Evolutionary conservation across 2,797 vertebrate genomes (phyloP).

Genomic region (Bradypodion ventrale): DNA sequence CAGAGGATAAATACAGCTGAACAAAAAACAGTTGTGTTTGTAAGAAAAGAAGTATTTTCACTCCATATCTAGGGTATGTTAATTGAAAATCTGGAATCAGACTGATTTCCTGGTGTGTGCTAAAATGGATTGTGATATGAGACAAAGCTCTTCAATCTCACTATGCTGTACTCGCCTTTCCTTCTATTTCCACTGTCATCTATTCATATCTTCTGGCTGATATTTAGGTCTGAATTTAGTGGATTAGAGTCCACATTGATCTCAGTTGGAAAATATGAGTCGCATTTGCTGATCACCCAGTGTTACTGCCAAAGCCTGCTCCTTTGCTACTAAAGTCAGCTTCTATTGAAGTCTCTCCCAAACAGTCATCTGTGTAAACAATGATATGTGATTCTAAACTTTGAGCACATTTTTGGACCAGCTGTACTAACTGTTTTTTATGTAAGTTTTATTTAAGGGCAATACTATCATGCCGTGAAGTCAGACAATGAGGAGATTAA

Average conservation of each 20-base stretch:
- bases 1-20: slow-evolving; percentile 54
- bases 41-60: slow-evolving; percentile 63
- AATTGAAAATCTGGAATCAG: slow-evolving; percentile 73
- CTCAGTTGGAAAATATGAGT: slow-evolving; percentile 78
- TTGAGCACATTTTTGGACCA: slow-evolving; percentile 87
- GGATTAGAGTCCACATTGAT: slow-evolving; percentile 73
- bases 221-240: slow-evolving; percentile 71
- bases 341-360: slow-evolving; percentile 86
- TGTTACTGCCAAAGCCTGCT: slow-evolving; percentile 73
- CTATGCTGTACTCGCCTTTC: slow-evolving; percentile 55
- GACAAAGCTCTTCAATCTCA: slow-evolving; percentile 65
- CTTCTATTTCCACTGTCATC: slow-evolving; percentile 60
- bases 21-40: slow-evolving; percentile 66
- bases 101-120: slow-evolving; percentile 65
- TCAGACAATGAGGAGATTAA: slow-evolving; percentile 68
- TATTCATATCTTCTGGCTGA: slow-evolving; percentile 70
- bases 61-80: slow-evolving; percentile 66
- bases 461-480: slow-evolving; percentile 62
- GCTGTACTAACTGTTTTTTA: slow-evolving; percentile 88
- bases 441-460: slow-evolving; percentile 76
- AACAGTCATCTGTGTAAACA: slow-evolving; percentile 95
- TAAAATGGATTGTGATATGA: slow-evolving; percentile 68
- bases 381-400: slow-evolving; percentile 90
- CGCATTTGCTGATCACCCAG: slow-evolving; percentile 73
- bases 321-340: slow-evolving; percentile 73